Evolutionary conservation across 1,140 invertebrate genomes (phyloP), one percentile per base, ranked within the genome.

Genomic region (Coptotermes formosanus): DNA sequence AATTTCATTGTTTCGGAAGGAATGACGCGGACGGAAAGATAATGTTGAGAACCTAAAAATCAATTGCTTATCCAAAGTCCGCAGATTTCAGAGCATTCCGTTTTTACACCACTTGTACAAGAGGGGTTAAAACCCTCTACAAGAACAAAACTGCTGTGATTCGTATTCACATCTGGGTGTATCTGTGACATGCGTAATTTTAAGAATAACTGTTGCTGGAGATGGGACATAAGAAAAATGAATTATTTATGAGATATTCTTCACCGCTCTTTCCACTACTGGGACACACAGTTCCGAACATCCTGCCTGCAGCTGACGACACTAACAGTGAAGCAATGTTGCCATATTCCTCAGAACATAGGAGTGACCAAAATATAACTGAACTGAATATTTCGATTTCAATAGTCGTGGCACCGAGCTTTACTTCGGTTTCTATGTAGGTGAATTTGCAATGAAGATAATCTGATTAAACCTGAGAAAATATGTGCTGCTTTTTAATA

Each of bases 181-280:
- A 4, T 75, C n/a, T 30, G 30, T 75, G 64, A 75, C 25, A 75
- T 30, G 64, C 64, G n/a, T 75, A 75, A 75, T 30, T 4, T 75
- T 0, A 30, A 30, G n/a, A 75, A 75, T 75, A 75, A 75, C 25
- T 75, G 64, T 75, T 30, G n/a, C 64, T 75, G 64, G 25, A 30
- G 64, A 75, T 75, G 64, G n/a, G n/a, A 16, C 25, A 16, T n/a
- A 30, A 75, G n/a, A 75, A 75, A 75, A 75, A 75, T 75, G 64
- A 75, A 75, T 75, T 75, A 75, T 75, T 75, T 75, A 75, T 75
- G 64, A 75, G 64, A 30, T 75, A 25, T 75, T 30, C 64, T 25
- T 75, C n/a, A 75, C 64, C 64, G 64, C 64, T 75, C n/a, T 75
- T 75, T 30, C 64, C 64, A 75, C 64, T 75, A 75, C 25, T 75